Evolutionary conservation across 2,888 invertebrate species (phyloP).

Genomic region (Catocala nupta): DNA sequence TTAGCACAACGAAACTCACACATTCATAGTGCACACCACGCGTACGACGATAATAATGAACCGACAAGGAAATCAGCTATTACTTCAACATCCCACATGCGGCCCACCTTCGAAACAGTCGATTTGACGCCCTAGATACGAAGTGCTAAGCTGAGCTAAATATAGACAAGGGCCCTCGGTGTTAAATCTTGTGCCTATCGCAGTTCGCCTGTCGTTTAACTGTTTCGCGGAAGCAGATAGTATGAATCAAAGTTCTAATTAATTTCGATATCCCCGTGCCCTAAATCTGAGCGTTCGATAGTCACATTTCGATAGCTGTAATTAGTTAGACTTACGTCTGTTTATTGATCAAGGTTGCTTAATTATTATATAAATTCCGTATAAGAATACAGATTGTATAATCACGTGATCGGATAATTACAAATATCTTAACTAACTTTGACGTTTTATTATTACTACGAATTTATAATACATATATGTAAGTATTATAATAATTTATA

Average conservation of each 20-base stretch:
- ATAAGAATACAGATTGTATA: too few species aligned
- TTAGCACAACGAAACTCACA: neutral
- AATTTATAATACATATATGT: too few species aligned
- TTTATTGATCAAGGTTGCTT: too few species aligned
- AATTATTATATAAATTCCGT: too few species aligned
- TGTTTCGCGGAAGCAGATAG: neutral
- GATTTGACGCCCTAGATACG: slow-evolving; percentile 68
- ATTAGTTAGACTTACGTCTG: too few species aligned
- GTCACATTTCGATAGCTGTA: too few species aligned
- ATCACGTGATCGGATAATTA: neutral
- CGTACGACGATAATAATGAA: slow-evolving; percentile 10
- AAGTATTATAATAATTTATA: too few species aligned
- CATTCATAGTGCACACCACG: neutral
- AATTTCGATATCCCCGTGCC: neutral
- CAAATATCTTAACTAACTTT: too few species aligned
- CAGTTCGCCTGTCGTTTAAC: slow-evolving; percentile 24
- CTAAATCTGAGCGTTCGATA: too few species aligned
- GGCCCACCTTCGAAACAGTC: slow-evolving; percentile 57
- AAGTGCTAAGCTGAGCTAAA: slow-evolving; percentile 55
- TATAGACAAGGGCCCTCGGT: slow-evolving; percentile 59
- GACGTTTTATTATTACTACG: too few species aligned
- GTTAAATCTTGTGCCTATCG: slow-evolving; percentile 31
- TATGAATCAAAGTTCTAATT: neutral
- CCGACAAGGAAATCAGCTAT: slow-evolving; percentile 29
- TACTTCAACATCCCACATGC: slow-evolving; percentile 59